Evolutionary conservation across 2,797 vertebrate species (phyloP).

Genomic region (Myotis myotis): DNA sequence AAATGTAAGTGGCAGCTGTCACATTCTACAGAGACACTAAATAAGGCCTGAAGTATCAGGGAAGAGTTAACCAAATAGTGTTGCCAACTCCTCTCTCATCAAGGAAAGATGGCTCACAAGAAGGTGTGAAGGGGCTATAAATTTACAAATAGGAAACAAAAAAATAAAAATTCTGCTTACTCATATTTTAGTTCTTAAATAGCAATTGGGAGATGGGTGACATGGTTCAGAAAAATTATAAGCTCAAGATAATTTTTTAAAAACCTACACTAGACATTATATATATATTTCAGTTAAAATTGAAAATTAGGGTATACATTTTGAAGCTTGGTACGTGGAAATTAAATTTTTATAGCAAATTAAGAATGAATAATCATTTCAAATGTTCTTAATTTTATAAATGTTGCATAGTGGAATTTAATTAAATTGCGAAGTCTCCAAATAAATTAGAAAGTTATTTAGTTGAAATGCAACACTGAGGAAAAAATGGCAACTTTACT

Average conservation of each 20-base stretch:
- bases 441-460: not conserved
- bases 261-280: not conserved
- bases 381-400: constrained; percentile 5
- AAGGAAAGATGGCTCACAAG: not conserved
- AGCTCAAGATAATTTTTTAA: not conserved
- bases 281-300: not conserved
- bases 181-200: not conserved
- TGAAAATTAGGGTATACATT: not conserved
- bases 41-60: not conserved
- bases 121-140: not conserved
- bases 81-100: not conserved
- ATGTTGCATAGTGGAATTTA: not conserved
- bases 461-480: not conserved
- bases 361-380: not conserved
- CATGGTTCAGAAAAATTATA: not conserved
- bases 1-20: not conserved
- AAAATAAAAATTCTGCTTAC: not conserved
- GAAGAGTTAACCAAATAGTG: not conserved
- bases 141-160: not conserved
- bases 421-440: not conserved
- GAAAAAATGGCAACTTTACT: not conserved
- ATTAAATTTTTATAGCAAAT: not conserved
- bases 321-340: not conserved
- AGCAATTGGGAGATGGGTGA: not conserved
- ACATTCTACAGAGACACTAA: not conserved